Percentiles rank a stretch among this genome's conserved stretches.
Evolutionary conservation across 2,113 vertebrate genomes (phyloP).

Genomic region (Eonycteris spelaea): DNA sequence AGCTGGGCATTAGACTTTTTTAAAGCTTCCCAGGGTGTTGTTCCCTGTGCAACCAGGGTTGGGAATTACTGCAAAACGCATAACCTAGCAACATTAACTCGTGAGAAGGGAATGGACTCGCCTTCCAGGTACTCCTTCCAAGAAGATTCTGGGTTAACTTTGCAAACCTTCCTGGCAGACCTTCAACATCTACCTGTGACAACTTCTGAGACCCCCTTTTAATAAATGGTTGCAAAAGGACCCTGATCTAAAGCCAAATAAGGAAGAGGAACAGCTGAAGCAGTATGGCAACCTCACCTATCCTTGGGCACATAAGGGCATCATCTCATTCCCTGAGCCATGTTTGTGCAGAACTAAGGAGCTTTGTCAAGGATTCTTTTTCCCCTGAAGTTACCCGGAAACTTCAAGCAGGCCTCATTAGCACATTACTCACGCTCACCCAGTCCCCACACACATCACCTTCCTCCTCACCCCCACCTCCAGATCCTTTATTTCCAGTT

Average conservation of each 20-base stretch:
- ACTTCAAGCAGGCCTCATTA: constrained; percentile 5
- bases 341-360: not conserved
- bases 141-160: not conserved
- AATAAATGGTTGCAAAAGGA: not conserved
- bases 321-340: not conserved
- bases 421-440: not conserved
- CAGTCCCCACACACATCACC: not conserved
- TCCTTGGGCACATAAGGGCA: not conserved
- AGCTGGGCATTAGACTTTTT: not conserved
- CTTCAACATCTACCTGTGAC: not conserved
- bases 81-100: not conserved
- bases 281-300: not conserved
- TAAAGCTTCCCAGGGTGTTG: not conserved
- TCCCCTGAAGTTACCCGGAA: not conserved
- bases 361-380: not conserved
- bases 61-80: not conserved
- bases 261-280: not conserved
- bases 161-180: not conserved
- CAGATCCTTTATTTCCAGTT: not conserved
- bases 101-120: not conserved
- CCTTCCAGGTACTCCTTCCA: not conserved
- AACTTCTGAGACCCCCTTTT: not conserved
- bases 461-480: constrained; percentile 2
- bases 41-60: not conserved
- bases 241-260: not conserved